Base-by-base conservation (phyloP, 2,797 vertebrate genomes). In the Triplophysa yarkandensis region DNA sequence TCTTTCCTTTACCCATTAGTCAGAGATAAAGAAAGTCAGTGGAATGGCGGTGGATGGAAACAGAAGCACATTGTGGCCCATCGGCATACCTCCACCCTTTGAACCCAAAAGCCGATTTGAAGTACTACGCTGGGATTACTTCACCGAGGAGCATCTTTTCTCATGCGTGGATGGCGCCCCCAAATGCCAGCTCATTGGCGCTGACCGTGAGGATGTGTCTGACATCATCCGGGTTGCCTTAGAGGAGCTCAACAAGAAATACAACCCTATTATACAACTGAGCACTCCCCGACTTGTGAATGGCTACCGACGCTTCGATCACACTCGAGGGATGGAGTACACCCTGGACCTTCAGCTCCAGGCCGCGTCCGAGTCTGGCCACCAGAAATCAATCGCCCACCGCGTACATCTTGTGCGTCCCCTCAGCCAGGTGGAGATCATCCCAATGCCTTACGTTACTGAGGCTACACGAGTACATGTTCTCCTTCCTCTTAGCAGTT, bases 381-480 rank as follows among this genome's bases (percentile, higher is more conserved):
- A 92, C 80, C 94, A 94, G 78, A 88, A 87, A 55, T 93, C 94
- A 0, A 86, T 99, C 61, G 89, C 92, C 30, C 95, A 90, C 74
- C 89, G 98, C 0, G 97, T 99, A 32, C 94, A 98, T 81, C 90
- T 99, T 60, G 88, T 99, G n/a, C 92, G 98, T 68, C 97, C 97
- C 0, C 89, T 99, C 52, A 97, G 96, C 0, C 92, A 92, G 6
- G 94, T 98, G 68, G 98, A 99, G 86, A 98, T 99, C 80, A 94
- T 99, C 80, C 98, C 97, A 0, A 98, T 99, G 94, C 97, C 98
- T 10, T 98, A 98, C 0, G 97, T 98, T 79, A 98, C 97, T 0
- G 97, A 99, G 81, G 96, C 95, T 27, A 97, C 95, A 0, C 90
- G 94, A 28, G 92, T 99, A 74, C 95, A 98, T 0, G 83, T 98